Evolutionary conservation across 2,888 invertebrate species (phyloP), one percentile per base, ranked within the genome.

Genomic region (Cephus nigrinus): DNA sequence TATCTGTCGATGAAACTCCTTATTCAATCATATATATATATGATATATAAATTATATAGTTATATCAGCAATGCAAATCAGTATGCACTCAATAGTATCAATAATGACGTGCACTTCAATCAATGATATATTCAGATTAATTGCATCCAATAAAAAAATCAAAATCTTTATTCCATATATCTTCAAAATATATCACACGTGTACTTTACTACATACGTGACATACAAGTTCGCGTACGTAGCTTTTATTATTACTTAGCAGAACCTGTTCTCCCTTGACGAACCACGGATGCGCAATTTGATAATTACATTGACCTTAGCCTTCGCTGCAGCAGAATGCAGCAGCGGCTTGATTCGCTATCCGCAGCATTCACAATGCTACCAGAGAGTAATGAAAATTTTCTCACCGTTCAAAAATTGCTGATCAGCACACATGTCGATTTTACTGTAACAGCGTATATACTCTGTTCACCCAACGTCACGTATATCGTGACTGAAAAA

Each of bases 271-370:
- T 55, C 55, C 55, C 55, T 55, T 55, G 23, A 23, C 15, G 55
- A 55, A 55, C 9, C 55, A 2, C 9, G 9, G 55, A 55, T 23
- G 55, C 55, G 55, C 55, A 55, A 55, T 55, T 55, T 77, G 78
- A 84, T 85, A 86, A 86, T 84, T 84, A 77, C 76, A 73, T 80
- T 80, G 86, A 81, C 85, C 86, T 86, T 86, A 82, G 82, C 74
- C 78, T 82, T 82, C 79, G 84, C 84, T 85, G 80, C 78, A 78
- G 79, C 55, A 23, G 9, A 55, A 2, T 55, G 55, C 55, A 55
- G 55, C 23, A 55, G 55, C 55, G 15, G 55, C 55, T 55, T 2
- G 9, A 55, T 55, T 15, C 23, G 55, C 23, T 9, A 9, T 55
- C 9, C 1, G 23, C 23, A 2, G 23, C 23, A 55, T 55, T 23